Evolutionary conservation across 2,888 invertebrate genomes (phyloP).

Genomic region (Leptinotarsa tumamoca): DNA sequence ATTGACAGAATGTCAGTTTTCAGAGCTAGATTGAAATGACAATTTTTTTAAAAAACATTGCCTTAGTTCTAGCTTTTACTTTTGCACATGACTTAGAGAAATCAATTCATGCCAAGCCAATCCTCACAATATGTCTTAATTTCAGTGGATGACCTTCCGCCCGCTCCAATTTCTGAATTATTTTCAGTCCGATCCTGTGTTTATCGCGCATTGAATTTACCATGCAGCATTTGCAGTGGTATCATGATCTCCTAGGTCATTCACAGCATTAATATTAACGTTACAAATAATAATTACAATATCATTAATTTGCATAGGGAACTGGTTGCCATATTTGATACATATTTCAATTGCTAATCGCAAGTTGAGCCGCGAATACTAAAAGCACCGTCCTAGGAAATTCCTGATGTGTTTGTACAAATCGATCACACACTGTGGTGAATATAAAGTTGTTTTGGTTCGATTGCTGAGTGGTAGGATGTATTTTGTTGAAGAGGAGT

Average conservation of each 20-base stretch:
- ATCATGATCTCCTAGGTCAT: constrained; percentile 44
- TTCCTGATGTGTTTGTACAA: constrained; percentile 16
- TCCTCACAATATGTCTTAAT: no score
- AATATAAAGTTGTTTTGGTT: constrained; percentile 1
- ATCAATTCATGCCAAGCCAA: no score
- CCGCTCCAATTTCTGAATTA: neutral
- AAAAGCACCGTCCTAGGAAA: constrained; percentile 18
- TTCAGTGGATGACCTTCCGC: no score
- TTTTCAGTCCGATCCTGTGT: neutral
- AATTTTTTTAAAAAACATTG: no score
- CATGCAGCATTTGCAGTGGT: constrained; percentile 29
- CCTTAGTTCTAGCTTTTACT: no score
- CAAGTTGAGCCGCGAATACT: constrained; percentile 28
- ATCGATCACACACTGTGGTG: constrained; percentile 8
- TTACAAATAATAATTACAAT: constrained; percentile 50
- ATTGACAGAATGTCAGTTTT: no score
- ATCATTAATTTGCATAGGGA: constrained; percentile 51
- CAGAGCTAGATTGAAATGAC: no score
- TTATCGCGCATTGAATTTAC: constrained; percentile 22
- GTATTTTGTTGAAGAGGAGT: no score
- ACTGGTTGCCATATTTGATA: constrained; percentile 41
- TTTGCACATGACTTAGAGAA: no score
- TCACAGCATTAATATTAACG: constrained; percentile 48
- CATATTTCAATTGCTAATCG: constrained; percentile 45
- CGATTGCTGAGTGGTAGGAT: neutral